Evolutionary conservation across 2,888 invertebrate genomes (phyloP).

Genomic region (Congeria kusceri): DNA sequence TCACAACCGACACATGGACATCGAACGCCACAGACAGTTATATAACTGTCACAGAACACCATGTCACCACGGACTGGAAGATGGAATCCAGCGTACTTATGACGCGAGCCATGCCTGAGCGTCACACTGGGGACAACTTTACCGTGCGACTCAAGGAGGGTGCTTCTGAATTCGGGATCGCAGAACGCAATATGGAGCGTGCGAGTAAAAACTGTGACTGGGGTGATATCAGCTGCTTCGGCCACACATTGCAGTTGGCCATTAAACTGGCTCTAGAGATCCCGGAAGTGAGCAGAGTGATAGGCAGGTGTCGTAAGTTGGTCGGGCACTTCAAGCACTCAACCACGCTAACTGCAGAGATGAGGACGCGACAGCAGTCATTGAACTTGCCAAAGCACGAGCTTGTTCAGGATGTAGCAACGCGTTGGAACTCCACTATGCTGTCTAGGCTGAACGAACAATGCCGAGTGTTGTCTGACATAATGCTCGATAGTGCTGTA

Average conservation of each 20-base stretch:
- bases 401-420: slow-evolving; percentile 25
- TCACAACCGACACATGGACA: slow-evolving; percentile 32
- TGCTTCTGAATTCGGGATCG: slow-evolving; percentile 28
- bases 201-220: slow-evolving; percentile 22
- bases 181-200: slow-evolving; percentile 30
- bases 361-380: slow-evolving; percentile 19
- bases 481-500: slow-evolving; percentile 22
- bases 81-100: slow-evolving; percentile 14
- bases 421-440: slow-evolving; percentile 44
- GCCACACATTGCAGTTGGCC: slow-evolving; percentile 44
- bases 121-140: slow-evolving; percentile 16
- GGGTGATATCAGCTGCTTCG: slow-evolving; percentile 29
- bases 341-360: slow-evolving; percentile 31
- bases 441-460: slow-evolving; percentile 35
- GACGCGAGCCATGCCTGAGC: slow-evolving; percentile 19
- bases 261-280: slow-evolving; percentile 37
- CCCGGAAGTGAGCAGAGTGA: slow-evolving; percentile 8
- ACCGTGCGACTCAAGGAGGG: background rate
- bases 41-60: slow-evolving; percentile 32
- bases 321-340: slow-evolving; percentile 51
- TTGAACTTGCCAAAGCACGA: slow-evolving; percentile 26
- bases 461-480: slow-evolving; percentile 26
- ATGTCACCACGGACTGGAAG: slow-evolving; percentile 5
- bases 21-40: slow-evolving; percentile 28
- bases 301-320: slow-evolving; percentile 25